These are phyloP conservation scores for Mythimna loreyi DNA, from an alignment of 2,888 invertebrate species.

Conservation along the genomic window DNA sequence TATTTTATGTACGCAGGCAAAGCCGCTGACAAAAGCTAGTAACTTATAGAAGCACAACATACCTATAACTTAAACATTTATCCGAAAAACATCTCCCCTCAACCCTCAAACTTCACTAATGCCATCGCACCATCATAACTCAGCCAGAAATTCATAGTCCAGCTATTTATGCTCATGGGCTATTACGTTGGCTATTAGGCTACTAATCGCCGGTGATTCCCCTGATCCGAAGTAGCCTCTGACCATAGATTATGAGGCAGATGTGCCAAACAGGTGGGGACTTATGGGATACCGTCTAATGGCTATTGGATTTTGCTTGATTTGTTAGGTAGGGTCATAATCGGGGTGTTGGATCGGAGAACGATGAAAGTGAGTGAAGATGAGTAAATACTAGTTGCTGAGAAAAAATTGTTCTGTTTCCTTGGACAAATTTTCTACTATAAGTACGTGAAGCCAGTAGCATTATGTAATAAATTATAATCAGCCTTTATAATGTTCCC, in stretches of 20 bases:
- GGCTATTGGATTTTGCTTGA: conserved; percentile 52
- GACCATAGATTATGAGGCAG: conserved; percentile 63
- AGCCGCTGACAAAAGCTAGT: too few species aligned
- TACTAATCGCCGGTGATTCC: conserved; percentile 74
- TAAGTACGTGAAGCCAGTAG: too few species aligned
- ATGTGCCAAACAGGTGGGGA: conserved; percentile 63
- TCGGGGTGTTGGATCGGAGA: neutral
- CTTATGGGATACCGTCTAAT: conserved; percentile 57
- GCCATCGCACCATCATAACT: conserved; percentile 58
- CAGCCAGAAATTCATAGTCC: conserved; percentile 71
- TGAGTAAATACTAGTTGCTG: neutral
- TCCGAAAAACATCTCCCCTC: neutral
- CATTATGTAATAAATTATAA: too few species aligned
- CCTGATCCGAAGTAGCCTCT: conserved; percentile 66
- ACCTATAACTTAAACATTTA: neutral
- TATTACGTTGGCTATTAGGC: conserved; percentile 75
- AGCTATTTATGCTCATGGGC: conserved; percentile 70
- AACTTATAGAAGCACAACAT: too few species aligned
- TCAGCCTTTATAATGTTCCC: too few species aligned
- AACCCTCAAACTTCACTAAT: conserved; percentile 18
- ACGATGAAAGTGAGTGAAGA: neutral
- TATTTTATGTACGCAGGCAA: too few species aligned
- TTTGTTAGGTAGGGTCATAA: conserved; percentile 40
- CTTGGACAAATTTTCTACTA: too few species aligned
- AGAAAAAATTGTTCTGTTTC: too few species aligned